phyloP scores from a whole-genome alignment of 2,888 invertebrate genomes.

The Parnassius apollo region DNA sequence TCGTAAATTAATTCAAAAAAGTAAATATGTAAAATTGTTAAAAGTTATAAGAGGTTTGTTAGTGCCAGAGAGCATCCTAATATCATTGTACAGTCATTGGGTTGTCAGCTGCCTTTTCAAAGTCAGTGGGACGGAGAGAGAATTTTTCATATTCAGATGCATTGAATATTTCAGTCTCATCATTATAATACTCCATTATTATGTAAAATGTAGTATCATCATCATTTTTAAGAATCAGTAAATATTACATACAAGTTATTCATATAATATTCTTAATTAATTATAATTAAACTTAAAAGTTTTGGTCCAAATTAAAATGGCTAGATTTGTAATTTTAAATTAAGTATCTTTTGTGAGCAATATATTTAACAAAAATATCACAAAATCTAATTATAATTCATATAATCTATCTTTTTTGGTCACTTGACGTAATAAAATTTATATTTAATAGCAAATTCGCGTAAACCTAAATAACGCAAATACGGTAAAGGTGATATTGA shows the following conservation, averaged over 20 bases:
- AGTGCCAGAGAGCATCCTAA: slow-evolving; percentile 21
- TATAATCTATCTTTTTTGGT: neutral
- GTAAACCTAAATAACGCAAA: too few relatives aligned
- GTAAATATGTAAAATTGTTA: slow-evolving; percentile 16
- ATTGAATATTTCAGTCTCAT: slow-evolving; percentile 9
- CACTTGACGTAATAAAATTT: too few relatives aligned
- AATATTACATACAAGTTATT: slow-evolving; percentile 1
- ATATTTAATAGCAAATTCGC: too few relatives aligned
- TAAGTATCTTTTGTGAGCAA: slow-evolving; percentile 33
- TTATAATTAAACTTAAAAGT: slow-evolving; percentile 12
- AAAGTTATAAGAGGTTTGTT: slow-evolving; percentile 13
- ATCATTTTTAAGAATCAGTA: neutral
- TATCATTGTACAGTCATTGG: neutral
- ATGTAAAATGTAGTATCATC: too few relatives aligned
- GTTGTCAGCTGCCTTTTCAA: slow-evolving; percentile 13
- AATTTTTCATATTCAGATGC: neutral
- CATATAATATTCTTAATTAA: neutral
- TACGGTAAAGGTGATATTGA: too few relatives aligned
- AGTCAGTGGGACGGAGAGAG: slow-evolving; percentile 17
- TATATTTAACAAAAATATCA: slow-evolving; percentile 17
- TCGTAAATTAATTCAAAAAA: slow-evolving; percentile 11
- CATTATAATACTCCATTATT: slow-evolving; percentile 7
- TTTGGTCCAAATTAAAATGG: slow-evolving; percentile 28
- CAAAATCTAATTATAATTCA: slow-evolving; percentile 11
- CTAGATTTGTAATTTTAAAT: slow-evolving; percentile 23